Evolutionary conservation across 2,113 vertebrate species (phyloP), one percentile per base, ranked within the genome.

Genomic region (Rhadina sibilatrix): DNA sequence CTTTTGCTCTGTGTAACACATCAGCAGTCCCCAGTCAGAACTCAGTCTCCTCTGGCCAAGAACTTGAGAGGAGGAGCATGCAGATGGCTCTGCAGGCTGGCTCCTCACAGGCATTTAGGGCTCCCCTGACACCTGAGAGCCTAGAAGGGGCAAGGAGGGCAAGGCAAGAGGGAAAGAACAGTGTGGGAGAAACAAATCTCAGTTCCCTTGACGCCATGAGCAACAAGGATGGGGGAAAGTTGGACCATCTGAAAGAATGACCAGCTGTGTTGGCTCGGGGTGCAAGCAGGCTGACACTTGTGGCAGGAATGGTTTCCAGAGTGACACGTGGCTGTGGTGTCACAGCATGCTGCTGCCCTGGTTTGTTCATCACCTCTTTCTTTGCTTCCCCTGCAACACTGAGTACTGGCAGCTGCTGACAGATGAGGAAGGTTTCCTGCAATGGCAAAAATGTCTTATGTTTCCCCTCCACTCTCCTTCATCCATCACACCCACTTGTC

Each of bases 1-100:
- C 47, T 89, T 79, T 81, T 93, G 31, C 65, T 94, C 88, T 94
- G 80, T 92, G 64, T 96, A 93, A 96, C 7, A 65, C 69, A 94
- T 90, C 86, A 94, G 72, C 68, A 68, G 68, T 60, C 82, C 40
- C 28, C 11, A 3, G 52, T 52, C 49, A 88, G 71, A 60, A 22
- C 9, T 82, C 60, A 46, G 31, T 37, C 52, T 80, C 52, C 31
- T 71, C 53, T 88, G 76, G 83, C 79, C 65, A 75, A 4, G 4
- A 64, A 60, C 6, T 14, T 2, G 2, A 71, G 68, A 82, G 10
- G 23, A 38, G 11, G 40, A 86, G 33, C 0, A 0, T 27, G 35
- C 38, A 78, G 76, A 84, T 30, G 52, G 72, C 40, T 90, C 54
- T 52, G 49, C 69, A 89, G n/a, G 7, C 71, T 81, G 82, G 52